Conservation (phyloP, 2,888 invertebrate species). For the Ophraella communa region DNA sequence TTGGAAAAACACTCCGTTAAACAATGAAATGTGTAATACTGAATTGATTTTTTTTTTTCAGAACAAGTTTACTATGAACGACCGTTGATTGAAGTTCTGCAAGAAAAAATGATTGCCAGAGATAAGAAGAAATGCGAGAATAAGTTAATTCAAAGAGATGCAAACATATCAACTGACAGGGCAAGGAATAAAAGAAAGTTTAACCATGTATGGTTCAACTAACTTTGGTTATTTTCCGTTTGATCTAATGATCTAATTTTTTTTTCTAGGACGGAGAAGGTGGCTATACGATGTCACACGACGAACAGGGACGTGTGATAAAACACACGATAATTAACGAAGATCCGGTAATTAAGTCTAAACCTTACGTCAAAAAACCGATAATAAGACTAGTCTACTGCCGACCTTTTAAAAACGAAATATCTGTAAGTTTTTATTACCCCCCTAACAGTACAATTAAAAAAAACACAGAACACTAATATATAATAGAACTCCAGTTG, state of each 20-base stretch:
- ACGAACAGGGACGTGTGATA: constrained; percentile 66
- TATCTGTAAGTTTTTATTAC: constrained; percentile 61
- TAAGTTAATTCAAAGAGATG: constrained; percentile 27
- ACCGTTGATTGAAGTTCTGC: constrained; percentile 48
- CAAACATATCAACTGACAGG: constrained; percentile 50
- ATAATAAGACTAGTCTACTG: constrained; percentile 68
- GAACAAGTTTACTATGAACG: constrained; percentile 55
- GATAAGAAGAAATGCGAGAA: constrained; percentile 40
- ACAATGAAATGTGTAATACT: no score
- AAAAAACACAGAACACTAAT: no score
- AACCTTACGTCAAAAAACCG: constrained; percentile 56
- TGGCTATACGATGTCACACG: constrained; percentile 71
- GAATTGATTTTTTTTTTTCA: constrained; percentile 44
- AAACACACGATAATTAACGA: constrained; percentile 58
- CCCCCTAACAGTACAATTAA: no score
- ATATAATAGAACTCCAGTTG: no score
- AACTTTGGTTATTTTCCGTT: constrained; percentile 16
- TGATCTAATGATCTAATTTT: no score
- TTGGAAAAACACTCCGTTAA: no score
- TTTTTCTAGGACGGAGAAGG: constrained; percentile 66
- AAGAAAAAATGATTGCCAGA: constrained; percentile 36
- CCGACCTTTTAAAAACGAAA: constrained; percentile 64
- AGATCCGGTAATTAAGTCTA: constrained; percentile 57
- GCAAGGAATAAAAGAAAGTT: constrained; percentile 63
- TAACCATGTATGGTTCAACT: constrained; percentile 61